Conservation (phyloP, 2,113 vertebrate species). For the Neofelis nebulosa region DNA sequence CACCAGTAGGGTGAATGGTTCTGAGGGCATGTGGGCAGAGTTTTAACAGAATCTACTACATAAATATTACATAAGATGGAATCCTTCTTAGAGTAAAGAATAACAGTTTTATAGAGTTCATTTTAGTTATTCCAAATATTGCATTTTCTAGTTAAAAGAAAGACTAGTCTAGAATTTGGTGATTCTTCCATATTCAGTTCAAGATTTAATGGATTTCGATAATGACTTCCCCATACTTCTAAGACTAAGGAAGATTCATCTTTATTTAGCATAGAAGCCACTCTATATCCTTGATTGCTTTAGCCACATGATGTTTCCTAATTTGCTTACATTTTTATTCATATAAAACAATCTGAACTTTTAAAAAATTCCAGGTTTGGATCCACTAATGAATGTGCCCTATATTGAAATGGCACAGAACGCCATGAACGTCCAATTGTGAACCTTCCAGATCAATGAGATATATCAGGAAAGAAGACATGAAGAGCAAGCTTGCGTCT, state of each 20-base stretch:
- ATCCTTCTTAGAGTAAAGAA: not conserved
- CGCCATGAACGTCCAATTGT: not conserved
- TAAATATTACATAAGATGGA: not conserved
- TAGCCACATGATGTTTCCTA: not conserved
- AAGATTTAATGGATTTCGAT: not conserved
- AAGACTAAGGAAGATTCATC: not conserved
- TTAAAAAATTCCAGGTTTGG: not conserved
- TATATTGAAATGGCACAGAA: not conserved
- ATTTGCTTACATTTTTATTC: not conserved
- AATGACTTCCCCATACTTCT: not conserved
- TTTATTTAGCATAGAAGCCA: not conserved
- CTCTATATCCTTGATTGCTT: not conserved
- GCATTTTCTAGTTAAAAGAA: not conserved
- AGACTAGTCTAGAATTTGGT: not conserved
- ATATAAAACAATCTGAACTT: not conserved
- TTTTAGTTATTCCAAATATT: not conserved
- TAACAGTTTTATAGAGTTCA: not conserved
- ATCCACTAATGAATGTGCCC: not conserved
- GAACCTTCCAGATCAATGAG: not conserved
- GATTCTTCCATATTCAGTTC: not conserved
- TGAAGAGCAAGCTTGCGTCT: not conserved
- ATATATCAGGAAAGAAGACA: not conserved
- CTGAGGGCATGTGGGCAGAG: not conserved
- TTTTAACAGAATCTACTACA: not conserved
- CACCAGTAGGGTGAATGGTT: not conserved